Conservation (phyloP, 2,113 vertebrate species). For the Tor tambroides region DNA sequence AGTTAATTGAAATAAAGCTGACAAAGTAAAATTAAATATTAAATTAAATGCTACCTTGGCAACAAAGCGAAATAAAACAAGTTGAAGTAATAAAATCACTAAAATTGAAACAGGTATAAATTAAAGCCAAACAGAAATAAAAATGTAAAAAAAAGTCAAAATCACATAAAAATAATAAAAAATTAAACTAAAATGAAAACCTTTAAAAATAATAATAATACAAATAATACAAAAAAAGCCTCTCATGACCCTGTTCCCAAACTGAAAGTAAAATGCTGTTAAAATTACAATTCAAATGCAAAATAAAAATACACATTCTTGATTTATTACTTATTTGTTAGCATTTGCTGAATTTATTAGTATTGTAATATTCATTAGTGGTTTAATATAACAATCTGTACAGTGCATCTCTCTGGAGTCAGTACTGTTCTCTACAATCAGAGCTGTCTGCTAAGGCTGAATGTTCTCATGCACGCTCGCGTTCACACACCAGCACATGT, state of each 20-base stretch:
- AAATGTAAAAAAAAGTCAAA: background rate
- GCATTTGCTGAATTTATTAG: conserved; percentile 58
- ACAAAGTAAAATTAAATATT: background rate
- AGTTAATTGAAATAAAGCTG: background rate
- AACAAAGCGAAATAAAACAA: background rate
- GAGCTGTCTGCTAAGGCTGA: conserved; percentile 10
- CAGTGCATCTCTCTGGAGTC: conserved; percentile 48
- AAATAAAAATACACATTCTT: conserved; percentile 34
- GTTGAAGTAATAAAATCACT: background rate
- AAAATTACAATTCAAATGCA: background rate
- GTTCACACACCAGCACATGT: conserved; percentile 2
- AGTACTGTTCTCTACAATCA: conserved; percentile 30
- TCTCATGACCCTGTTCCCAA: background rate
- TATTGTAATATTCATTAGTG: conserved; percentile 62
- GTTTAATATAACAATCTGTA: conserved; percentile 62
- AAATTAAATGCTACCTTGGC: background rate
- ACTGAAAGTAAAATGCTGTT: background rate
- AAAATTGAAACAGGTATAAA: background rate
- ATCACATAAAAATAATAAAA: background rate
- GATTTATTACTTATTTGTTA: conserved; percentile 45
- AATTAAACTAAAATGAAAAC: background rate
- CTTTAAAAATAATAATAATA: background rate
- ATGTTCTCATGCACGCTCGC: conserved; percentile 11
- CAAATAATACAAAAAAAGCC: background rate
- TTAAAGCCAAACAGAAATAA: background rate